phyloP scores from a whole-genome alignment of 2,888 invertebrate genomes.

The Mimachlamys varia region DNA sequence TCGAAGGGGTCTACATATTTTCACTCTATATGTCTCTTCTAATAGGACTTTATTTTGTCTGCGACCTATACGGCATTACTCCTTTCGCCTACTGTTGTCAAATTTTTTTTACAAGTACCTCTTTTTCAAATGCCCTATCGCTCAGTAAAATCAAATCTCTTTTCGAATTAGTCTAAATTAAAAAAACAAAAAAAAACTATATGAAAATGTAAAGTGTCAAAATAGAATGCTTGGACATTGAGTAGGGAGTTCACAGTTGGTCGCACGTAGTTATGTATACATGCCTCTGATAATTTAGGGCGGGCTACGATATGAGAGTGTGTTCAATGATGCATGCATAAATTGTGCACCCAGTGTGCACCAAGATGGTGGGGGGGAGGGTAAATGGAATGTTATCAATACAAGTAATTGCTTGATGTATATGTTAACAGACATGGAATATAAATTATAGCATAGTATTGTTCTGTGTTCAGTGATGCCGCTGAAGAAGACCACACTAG shows the following conservation, averaged over 20 bases:
- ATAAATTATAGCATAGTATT: not conserved
- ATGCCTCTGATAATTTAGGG: not conserved
- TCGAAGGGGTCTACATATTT: no score
- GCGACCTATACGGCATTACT: no score
- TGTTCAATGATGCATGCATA: not conserved
- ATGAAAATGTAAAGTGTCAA: slow-evolving; percentile 4
- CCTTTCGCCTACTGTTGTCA: no score
- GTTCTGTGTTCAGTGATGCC: not conserved
- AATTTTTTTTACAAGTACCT: no score
- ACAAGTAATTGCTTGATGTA: not conserved
- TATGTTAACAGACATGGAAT: not conserved
- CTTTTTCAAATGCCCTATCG: no score
- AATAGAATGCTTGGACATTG: not conserved
- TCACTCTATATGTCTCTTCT: no score
- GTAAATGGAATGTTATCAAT: not conserved
- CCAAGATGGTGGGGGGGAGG: not conserved
- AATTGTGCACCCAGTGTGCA: not conserved
- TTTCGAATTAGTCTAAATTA: no score
- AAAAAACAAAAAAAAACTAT: not conserved
- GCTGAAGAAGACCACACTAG: slow-evolving; percentile 79
- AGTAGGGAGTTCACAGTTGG: not conserved
- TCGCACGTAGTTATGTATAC: not conserved
- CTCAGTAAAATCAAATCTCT: no score
- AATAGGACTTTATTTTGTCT: no score
- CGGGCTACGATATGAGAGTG: not conserved